phyloP scores from a whole-genome alignment of 2,797 vertebrate genomes.

The Sebastes minor region DNA sequence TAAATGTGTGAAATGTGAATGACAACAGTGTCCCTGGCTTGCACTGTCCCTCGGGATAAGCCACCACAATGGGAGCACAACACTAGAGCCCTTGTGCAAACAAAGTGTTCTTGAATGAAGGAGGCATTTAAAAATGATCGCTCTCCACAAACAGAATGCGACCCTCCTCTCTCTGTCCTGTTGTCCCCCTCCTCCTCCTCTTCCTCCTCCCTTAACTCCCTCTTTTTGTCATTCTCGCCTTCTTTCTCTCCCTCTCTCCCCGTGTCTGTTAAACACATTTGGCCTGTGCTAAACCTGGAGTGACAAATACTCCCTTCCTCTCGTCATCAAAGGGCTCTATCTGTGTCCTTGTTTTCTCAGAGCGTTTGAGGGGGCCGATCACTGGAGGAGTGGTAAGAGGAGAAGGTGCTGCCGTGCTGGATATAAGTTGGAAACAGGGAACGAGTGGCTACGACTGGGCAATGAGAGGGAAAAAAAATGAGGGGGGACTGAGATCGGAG shows the following conservation, averaged over 20 bases:
- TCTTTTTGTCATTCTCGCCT: slow-evolving; percentile 27
- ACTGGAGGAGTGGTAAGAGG: not conserved
- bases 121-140: slow-evolving; percentile 75
- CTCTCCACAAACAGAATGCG: slow-evolving; percentile 69
- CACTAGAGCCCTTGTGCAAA: slow-evolving; percentile 76
- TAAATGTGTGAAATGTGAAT: slow-evolving; percentile 65
- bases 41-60: slow-evolving; percentile 68
- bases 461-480: slow-evolving; percentile 1
- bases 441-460: slow-evolving; percentile 13
- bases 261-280: slow-evolving; percentile 48
- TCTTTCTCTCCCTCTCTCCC: slow-evolving; percentile 18
- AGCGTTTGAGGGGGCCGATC: slow-evolving; percentile 13
- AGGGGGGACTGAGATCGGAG: slow-evolving; percentile 55
- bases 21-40: slow-evolving; percentile 59
- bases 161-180: slow-evolving; percentile 55
- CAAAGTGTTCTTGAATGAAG: slow-evolving; percentile 77
- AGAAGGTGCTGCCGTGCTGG: slow-evolving; percentile 24
- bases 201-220: slow-evolving; percentile 2
- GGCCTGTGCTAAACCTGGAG: slow-evolving; percentile 50
- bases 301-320: slow-evolving; percentile 49
- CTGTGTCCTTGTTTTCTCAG: slow-evolving; percentile 29
- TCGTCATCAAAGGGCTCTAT: slow-evolving; percentile 39
- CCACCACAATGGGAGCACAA: slow-evolving; percentile 66
- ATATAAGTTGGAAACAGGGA: slow-evolving; percentile 41
- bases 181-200: not conserved